Conservation (phyloP, 2,888 invertebrate species). For the Apodemia zela region DNA sequence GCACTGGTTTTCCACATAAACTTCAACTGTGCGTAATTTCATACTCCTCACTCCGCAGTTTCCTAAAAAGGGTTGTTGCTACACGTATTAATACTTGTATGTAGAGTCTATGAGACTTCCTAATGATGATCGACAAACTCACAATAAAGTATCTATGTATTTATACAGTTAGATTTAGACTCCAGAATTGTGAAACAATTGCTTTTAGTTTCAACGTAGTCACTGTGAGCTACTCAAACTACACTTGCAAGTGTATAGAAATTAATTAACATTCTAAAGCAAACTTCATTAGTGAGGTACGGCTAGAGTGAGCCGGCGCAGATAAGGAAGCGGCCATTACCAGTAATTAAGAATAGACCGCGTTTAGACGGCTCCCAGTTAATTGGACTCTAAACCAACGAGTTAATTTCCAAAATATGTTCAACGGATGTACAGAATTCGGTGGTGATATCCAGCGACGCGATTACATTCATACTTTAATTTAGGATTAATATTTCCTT, state of each 20-base stretch:
- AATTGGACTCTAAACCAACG: constrained; percentile 13
- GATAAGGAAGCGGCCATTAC: constrained; percentile 10
- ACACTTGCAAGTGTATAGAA: neutral
- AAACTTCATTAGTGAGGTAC: constrained; percentile 1
- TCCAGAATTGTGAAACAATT: too few relatives aligned
- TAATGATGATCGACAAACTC: too few relatives aligned
- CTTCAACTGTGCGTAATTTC: too few relatives aligned
- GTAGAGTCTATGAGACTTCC: too few relatives aligned
- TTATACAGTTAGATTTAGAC: too few relatives aligned
- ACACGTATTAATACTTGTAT: too few relatives aligned
- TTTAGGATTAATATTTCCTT: constrained; percentile 17
- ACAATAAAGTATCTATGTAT: too few relatives aligned
- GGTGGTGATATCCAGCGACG: constrained; percentile 5
- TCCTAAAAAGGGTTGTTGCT: too few relatives aligned
- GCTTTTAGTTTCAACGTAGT: too few relatives aligned
- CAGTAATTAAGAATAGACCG: constrained; percentile 11
- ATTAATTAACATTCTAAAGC: constrained; percentile 14
- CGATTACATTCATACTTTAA: constrained; percentile 16
- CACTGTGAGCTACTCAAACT: neutral
- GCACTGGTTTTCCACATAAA: too few relatives aligned
- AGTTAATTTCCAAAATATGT: constrained; percentile 16
- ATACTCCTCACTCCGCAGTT: too few relatives aligned
- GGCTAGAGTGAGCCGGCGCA: neutral
- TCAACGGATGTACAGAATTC: neutral
- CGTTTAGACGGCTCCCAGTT: constrained; percentile 3